Conservation (phyloP, 1,140 invertebrate genomes). For the Luehdorfia chinensis region DNA sequence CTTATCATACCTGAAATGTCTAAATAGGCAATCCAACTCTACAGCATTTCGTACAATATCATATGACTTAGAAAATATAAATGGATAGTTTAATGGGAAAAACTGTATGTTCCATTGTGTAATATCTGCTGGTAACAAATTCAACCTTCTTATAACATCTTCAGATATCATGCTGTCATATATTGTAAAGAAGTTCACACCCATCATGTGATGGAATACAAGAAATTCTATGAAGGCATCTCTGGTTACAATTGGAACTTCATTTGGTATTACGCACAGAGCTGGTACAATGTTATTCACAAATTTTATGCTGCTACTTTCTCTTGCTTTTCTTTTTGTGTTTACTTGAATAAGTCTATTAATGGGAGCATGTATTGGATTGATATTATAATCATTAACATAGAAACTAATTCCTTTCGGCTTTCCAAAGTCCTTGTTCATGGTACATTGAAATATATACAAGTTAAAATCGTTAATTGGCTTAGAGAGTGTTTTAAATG, state of each 20-base stretch:
- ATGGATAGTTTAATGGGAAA: conserved; percentile 77
- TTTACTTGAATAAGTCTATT: conserved; percentile 67
- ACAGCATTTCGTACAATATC: conserved; percentile 73
- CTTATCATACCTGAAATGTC: conserved; percentile 69
- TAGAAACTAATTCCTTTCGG: conserved; percentile 78
- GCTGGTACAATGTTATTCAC: conserved; percentile 73
- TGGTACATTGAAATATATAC: conserved; percentile 73
- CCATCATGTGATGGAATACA: conserved; percentile 78
- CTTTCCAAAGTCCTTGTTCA: conserved; percentile 59
- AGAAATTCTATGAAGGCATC: conserved; percentile 77
- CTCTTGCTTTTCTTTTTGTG: conserved; percentile 50
- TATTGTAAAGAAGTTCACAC: conserved; percentile 77
- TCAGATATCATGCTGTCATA: conserved; percentile 78
- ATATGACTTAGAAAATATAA: conserved; percentile 68
- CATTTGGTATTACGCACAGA: conserved; percentile 76
- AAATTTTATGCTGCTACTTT: conserved; percentile 61
- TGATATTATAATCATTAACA: conserved; percentile 68
- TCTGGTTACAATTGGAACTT: conserved; percentile 68
- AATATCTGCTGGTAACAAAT: conserved; percentile 73
- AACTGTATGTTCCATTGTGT: conserved; percentile 75
- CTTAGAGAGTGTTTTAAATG: conserved; percentile 56
- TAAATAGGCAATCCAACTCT: conserved; percentile 81
- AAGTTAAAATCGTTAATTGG: conserved; percentile 51
- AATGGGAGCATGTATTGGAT: conserved; percentile 73
- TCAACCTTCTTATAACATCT: conserved; percentile 73